phyloP scores from a whole-genome alignment of 2,888 invertebrate species.

The Pammene fasciana region DNA sequence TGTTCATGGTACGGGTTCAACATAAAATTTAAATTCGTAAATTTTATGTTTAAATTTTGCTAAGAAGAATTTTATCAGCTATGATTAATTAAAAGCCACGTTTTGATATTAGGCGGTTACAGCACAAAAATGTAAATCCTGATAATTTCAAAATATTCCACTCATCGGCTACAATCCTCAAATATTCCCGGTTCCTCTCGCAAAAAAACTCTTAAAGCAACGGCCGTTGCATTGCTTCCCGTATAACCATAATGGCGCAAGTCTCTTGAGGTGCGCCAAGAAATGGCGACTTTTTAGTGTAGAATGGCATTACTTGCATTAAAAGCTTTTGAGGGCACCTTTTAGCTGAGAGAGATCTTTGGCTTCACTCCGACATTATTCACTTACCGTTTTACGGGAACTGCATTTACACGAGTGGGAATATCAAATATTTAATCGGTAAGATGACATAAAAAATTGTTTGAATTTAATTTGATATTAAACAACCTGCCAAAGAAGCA shows the following conservation, averaged over 20 bases:
- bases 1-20: too few relatives aligned
- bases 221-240: background rate
- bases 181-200: background rate
- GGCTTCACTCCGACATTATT: constrained; percentile 19
- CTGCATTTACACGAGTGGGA: background rate
- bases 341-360: constrained; percentile 32
- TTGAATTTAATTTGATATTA: too few relatives aligned
- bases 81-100: too few relatives aligned
- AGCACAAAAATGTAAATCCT: background rate
- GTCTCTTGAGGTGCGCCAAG: background rate
- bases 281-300: constrained; percentile 4
- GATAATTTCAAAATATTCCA: constrained; percentile 10
- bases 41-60: too few relatives aligned
- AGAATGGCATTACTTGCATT: constrained; percentile 14
- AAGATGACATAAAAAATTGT: background rate
- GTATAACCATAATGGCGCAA: constrained; percentile 6
- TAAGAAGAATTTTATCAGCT: too few relatives aligned
- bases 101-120: too few relatives aligned
- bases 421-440: background rate
- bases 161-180: constrained; percentile 4
- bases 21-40: too few relatives aligned
- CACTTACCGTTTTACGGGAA: constrained; percentile 8
- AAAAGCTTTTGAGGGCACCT: constrained; percentile 30
- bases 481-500: too few relatives aligned
- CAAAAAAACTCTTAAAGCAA: constrained; percentile 27